phyloP scores from a whole-genome alignment of 2,888 invertebrate genomes.

The Tachina lurida region DNA sequence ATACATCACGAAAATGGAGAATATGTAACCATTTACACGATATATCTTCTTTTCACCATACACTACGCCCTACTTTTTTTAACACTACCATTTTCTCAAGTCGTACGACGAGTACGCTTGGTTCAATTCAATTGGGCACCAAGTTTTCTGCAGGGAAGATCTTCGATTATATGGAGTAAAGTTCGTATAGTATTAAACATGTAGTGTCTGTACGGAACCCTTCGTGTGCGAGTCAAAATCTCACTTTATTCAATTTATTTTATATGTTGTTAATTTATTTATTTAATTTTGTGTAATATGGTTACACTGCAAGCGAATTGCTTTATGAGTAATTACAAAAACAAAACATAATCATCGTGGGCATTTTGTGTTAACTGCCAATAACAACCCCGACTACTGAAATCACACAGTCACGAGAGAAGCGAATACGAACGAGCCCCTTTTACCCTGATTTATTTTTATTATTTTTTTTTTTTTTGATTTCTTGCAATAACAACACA shows the following conservation, averaged over 20 bases:
- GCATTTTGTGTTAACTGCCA: constrained; percentile 1
- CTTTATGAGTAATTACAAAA: constrained; percentile 32
- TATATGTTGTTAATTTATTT: neutral
- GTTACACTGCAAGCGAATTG: neutral
- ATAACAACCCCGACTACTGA: neutral
- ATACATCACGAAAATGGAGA: no score
- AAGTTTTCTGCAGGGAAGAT: no score
- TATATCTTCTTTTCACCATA: no score
- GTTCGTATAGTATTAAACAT: neutral
- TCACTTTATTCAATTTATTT: neutral
- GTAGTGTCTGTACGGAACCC: neutral
- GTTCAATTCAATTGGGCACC: no score
- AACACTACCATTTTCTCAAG: no score
- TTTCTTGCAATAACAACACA: constrained; percentile 25
- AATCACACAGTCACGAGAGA: constrained; percentile 45
- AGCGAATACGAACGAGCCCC: constrained; percentile 59
- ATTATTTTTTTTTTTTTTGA: neutral
- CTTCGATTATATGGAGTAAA: no score
- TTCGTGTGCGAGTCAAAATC: neutral
- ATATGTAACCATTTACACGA: no score
- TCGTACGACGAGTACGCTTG: no score
- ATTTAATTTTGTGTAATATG: neutral
- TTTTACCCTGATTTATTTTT: constrained; percentile 41
- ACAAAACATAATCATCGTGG: constrained; percentile 32
- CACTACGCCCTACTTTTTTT: no score